phyloP scores from a whole-genome alignment of 2,888 invertebrate species.

The Reticulitermes lucifugus region DNA sequence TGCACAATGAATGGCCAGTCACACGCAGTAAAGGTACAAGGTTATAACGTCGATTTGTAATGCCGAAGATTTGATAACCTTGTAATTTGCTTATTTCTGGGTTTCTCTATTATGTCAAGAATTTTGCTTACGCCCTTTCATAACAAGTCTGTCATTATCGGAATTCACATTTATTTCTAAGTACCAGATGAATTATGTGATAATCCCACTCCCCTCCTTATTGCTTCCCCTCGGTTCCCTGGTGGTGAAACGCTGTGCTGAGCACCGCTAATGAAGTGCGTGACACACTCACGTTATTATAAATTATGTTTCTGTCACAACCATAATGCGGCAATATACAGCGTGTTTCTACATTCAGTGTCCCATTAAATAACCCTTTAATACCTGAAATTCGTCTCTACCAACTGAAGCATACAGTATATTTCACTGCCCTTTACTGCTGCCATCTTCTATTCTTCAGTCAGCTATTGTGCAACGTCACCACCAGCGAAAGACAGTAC shows the following conservation, averaged over 20 bases:
- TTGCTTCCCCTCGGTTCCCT: neutral
- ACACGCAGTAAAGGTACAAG: too few relatives aligned
- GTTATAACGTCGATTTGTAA: too few relatives aligned
- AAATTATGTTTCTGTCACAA: conserved; percentile 8
- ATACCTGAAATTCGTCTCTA: neutral
- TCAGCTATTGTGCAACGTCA: too few relatives aligned
- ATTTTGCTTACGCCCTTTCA: too few relatives aligned
- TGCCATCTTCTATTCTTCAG: too few relatives aligned
- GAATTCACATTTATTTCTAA: neutral
- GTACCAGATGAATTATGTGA: neutral
- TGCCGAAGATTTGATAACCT: too few relatives aligned
- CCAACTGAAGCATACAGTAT: too few relatives aligned
- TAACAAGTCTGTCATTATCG: neutral
- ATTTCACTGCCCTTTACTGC: too few relatives aligned
- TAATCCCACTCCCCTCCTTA: neutral
- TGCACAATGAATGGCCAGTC: too few relatives aligned
- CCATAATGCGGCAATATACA: neutral
- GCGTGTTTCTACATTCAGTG: neutral
- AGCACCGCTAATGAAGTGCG: conserved; percentile 10
- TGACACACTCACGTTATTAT: neutral
- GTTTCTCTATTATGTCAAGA: too few relatives aligned
- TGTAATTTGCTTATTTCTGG: too few relatives aligned
- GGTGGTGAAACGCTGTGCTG: neutral
- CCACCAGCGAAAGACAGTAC: too few relatives aligned
- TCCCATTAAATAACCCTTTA: neutral